Percentiles rank a stretch among this genome's conserved stretches.
Evolutionary conservation across 2,888 invertebrate species (phyloP).

Genomic region (Nemoura dubitans): DNA sequence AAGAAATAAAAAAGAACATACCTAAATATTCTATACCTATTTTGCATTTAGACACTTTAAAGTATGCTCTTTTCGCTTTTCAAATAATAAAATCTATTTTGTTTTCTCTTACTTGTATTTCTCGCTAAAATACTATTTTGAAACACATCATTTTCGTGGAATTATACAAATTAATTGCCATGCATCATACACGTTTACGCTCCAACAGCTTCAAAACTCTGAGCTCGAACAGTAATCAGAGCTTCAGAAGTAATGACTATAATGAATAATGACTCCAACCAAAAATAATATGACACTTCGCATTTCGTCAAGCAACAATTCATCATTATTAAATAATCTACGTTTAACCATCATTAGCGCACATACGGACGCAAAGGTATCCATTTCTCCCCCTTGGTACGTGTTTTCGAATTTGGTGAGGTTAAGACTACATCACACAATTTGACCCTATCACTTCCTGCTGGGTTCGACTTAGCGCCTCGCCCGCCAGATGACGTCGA

Average conservation of each 20-base stretch:
- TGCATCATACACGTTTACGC: not conserved
- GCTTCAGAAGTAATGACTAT: not conserved
- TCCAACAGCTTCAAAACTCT: not conserved
- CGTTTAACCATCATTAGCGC: slow-evolving; percentile 7
- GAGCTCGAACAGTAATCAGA: not conserved
- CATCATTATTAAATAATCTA: not conserved
- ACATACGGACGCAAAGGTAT: not conserved
- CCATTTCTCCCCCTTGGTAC: not conserved
- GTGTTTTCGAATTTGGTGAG: not conserved
- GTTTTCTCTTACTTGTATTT: no score
- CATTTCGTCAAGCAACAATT: not conserved
- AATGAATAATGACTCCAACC: not conserved
- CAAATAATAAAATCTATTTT: no score
- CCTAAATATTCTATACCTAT: no score
- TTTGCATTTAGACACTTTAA: no score
- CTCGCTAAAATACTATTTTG: no score
- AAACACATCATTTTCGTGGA: not conserved
- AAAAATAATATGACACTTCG: not conserved
- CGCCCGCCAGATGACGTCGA: not conserved
- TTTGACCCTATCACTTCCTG: not conserved
- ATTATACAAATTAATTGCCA: not conserved
- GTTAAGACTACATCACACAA: not conserved
- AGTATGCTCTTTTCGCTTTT: no score
- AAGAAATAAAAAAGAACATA: no score
- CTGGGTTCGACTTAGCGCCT: not conserved